Conservation (phyloP, 2,113 vertebrate species). For the Acrocephalus arundinaceus region DNA sequence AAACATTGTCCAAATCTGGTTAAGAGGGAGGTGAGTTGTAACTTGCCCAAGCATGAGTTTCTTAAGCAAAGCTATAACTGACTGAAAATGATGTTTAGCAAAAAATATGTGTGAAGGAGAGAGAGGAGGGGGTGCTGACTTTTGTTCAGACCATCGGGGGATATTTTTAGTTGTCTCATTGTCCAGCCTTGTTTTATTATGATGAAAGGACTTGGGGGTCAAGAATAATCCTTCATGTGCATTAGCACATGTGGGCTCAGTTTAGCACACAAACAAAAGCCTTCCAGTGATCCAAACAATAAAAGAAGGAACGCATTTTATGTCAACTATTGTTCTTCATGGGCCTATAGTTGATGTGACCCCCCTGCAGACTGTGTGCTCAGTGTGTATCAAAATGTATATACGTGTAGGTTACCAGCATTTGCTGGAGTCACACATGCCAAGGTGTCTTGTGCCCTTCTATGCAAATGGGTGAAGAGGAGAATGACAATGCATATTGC, state of each 20-base stretch:
- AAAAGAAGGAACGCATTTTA: neutral
- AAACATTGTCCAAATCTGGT: slow-evolving; percentile 16
- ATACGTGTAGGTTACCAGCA: neutral
- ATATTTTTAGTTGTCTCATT: neutral
- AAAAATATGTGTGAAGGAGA: neutral
- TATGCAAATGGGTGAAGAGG: neutral
- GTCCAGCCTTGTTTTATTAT: neutral
- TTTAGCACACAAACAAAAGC: neutral
- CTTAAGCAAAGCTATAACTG: neutral
- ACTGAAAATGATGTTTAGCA: neutral
- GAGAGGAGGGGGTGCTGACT: neutral
- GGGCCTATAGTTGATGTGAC: neutral
- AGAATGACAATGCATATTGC: neutral
- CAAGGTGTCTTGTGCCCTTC: neutral
- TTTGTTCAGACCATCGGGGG: neutral
- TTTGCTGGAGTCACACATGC: neutral
- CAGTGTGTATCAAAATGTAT: neutral
- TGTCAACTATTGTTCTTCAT: neutral
- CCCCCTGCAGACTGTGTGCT: neutral
- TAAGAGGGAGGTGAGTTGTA: slow-evolving; percentile 5
- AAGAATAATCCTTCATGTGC: neutral
- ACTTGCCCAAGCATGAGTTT: slow-evolving; percentile 30
- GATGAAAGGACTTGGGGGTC: neutral
- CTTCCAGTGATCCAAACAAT: neutral
- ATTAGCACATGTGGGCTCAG: neutral